Evolutionary conservation across 2,113 vertebrate species (phyloP).

Genomic region (Scomber colias): DNA sequence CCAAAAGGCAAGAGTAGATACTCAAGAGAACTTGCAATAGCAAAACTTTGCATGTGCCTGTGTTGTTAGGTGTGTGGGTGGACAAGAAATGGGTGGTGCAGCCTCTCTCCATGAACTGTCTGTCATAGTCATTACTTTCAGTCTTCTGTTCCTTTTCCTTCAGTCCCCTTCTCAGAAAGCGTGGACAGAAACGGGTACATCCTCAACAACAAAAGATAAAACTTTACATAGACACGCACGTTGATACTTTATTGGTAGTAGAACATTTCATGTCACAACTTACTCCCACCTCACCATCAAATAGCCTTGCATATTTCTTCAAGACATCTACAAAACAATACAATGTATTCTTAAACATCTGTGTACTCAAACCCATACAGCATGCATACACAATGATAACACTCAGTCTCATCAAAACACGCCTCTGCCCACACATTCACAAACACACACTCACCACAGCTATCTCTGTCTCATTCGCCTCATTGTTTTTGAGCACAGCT

Average conservation of each 20-base stretch:
- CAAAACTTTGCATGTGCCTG: slow-evolving; percentile 5
- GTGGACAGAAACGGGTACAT: slow-evolving; percentile 6
- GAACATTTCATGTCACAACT: background rate
- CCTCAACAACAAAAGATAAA: background rate
- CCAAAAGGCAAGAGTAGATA: slow-evolving; percentile 28
- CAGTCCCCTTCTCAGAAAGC: slow-evolving; percentile 2
- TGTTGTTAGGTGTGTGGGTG: slow-evolving; percentile 56
- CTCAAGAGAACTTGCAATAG: slow-evolving; percentile 5
- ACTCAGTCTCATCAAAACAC: slow-evolving; percentile 22
- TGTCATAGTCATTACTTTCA: slow-evolving; percentile 63
- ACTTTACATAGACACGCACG: background rate
- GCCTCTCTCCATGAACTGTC: slow-evolving; percentile 48
- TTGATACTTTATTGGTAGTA: background rate
- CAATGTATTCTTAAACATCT: slow-evolving; percentile 32
- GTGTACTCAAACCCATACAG: background rate
- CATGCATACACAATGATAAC: background rate
- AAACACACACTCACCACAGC: slow-evolving; percentile 38
- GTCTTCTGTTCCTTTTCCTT: background rate
- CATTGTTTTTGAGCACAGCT: slow-evolving; percentile 78
- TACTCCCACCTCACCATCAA: background rate
- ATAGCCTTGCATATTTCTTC: background rate
- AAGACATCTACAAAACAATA: background rate
- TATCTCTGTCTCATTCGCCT: slow-evolving; percentile 42
- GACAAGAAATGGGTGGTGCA: slow-evolving; percentile 67
- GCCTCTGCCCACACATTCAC: slow-evolving; percentile 43